Evolutionary conservation across 2,888 invertebrate species (phyloP).

Genomic region (Sympetrum striolatum): DNA sequence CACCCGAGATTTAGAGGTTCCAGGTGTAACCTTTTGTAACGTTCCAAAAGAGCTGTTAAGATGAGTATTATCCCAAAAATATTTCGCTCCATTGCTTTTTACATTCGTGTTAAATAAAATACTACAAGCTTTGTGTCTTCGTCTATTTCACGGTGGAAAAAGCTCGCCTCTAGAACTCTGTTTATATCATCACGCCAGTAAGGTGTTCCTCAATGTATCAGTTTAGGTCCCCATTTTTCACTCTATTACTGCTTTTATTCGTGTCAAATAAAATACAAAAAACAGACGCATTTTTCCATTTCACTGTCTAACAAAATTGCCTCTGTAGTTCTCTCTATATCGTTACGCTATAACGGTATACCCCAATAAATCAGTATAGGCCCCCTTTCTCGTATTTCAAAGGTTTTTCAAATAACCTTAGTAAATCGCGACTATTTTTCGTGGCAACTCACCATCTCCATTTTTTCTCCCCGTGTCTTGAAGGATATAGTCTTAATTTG

Average conservation of each 20-base stretch:
- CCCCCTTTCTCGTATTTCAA: background rate
- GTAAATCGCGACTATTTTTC: background rate
- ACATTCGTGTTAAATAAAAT: too few species aligned
- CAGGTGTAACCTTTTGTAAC: too few species aligned
- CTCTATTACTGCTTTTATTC: background rate
- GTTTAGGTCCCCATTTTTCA: background rate
- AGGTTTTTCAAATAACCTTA: background rate
- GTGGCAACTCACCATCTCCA: background rate
- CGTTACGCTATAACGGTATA: background rate
- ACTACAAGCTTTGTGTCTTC: too few species aligned
- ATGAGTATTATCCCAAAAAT: too few species aligned
- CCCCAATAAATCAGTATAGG: background rate
- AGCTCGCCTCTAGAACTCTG: background rate
- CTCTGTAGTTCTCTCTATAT: background rate
- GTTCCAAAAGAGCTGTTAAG: too few species aligned
- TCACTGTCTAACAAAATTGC: too few species aligned
- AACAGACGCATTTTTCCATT: too few species aligned
- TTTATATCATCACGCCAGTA: background rate
- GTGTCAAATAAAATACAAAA: too few species aligned
- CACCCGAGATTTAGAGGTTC: too few species aligned
- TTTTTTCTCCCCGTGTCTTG: background rate
- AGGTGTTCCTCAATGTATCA: background rate
- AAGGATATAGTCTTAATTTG: background rate
- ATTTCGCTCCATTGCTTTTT: too few species aligned
- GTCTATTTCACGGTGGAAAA: too few species aligned